These are phyloP conservation scores for Hetaerina titia DNA, from an alignment of 2,888 invertebrate genomes.

Conservation along the genomic window DNA sequence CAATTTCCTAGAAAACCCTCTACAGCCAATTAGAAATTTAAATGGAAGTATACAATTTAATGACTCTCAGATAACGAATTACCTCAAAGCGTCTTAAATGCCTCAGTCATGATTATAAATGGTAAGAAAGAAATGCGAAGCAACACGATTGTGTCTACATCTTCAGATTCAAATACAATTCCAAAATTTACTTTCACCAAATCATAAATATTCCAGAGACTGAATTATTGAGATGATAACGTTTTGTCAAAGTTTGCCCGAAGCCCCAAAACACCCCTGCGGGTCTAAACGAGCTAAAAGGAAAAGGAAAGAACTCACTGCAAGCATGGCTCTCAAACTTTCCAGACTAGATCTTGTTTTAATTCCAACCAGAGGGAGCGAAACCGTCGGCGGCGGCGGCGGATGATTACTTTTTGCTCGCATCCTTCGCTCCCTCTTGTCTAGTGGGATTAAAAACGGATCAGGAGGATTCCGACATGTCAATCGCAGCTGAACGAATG, in stretches of 20 bases:
- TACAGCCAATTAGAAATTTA: no score
- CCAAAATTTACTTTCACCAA: no score
- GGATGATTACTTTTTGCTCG: constrained; percentile 9
- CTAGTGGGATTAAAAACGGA: neutral
- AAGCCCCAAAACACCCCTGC: neutral
- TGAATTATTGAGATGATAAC: neutral
- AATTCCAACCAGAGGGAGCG: neutral
- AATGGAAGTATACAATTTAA: no score
- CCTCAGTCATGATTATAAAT: no score
- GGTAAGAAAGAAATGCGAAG: no score
- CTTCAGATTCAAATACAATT: no score
- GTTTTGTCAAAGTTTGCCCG: neutral
- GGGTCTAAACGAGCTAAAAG: neutral
- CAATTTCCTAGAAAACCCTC: no score
- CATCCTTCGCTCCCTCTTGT: neutral
- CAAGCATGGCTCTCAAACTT: neutral
- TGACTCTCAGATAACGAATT: no score
- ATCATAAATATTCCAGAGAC: no score
- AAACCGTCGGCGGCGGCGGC: neutral
- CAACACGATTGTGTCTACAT: no score
- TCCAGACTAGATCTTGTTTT: neutral
- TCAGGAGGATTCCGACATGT: neutral
- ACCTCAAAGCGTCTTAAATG: no score
- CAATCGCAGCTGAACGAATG: neutral
- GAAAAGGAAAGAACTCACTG: neutral